These are phyloP conservation scores for Notarius quadriscutis DNA, from an alignment of 2,113 vertebrate species.

Conservation along the genomic window DNA sequence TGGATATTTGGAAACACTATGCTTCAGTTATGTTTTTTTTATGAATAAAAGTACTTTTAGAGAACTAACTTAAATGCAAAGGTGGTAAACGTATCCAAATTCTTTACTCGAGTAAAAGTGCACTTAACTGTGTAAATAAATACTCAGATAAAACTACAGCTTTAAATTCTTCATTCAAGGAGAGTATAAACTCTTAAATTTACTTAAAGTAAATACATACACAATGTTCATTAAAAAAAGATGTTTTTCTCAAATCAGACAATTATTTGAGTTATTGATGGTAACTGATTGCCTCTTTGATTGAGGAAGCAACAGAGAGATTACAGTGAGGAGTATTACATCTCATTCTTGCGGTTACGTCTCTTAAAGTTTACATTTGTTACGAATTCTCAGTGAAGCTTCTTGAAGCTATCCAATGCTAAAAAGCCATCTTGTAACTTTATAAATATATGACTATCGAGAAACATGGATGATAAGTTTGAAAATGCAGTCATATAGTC, in stretches of 20 bases:
- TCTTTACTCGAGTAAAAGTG: not conserved
- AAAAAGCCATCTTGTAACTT: not conserved
- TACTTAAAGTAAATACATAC: not conserved
- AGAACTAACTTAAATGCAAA: not conserved
- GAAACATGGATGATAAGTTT: not conserved
- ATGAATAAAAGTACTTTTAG: too few relatives aligned
- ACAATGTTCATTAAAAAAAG: not conserved
- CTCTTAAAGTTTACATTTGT: not conserved
- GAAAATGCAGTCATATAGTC: not conserved
- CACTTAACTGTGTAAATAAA: not conserved
- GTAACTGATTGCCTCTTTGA: not conserved
- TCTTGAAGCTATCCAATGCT: not conserved
- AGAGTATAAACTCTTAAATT: not conserved
- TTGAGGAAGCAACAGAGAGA: not conserved
- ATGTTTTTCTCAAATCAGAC: not conserved
- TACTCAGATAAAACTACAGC: not conserved
- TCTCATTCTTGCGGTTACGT: not conserved
- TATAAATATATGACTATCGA: not conserved
- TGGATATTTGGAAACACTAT: too few relatives aligned
- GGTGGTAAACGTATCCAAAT: not conserved
- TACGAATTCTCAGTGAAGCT: not conserved
- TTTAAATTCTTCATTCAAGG: not conserved
- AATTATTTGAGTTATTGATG: not conserved
- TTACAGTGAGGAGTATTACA: not conserved
- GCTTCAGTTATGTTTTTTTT: too few relatives aligned